Evolutionary conservation across 1,140 invertebrate genomes (phyloP).

Genomic region (Panulirus ornatus): DNA sequence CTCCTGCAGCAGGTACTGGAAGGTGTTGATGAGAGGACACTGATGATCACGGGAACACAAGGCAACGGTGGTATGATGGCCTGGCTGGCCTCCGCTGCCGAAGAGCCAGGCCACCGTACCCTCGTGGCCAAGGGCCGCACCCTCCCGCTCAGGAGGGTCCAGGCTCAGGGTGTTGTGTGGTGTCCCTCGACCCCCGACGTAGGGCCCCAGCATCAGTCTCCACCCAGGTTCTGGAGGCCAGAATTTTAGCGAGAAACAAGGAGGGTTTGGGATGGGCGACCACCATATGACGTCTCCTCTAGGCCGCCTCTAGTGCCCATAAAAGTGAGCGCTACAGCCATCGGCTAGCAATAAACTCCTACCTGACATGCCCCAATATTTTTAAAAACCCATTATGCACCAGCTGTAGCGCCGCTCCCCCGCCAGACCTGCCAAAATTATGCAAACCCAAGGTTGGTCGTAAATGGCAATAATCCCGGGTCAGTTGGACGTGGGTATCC

Average conservation of each 20-base stretch:
- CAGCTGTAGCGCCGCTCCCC: conserved; percentile 19
- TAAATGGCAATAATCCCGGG: background rate
- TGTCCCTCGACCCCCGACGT: background rate
- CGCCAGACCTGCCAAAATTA: background rate
- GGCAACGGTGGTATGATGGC: too few relatives aligned
- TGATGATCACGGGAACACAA: too few relatives aligned
- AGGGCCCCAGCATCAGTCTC: too few relatives aligned
- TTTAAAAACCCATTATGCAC: conserved; percentile 50
- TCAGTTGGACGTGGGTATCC: background rate
- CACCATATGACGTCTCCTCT: conserved; percentile 35
- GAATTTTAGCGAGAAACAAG: background rate
- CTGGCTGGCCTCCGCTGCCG: too few relatives aligned
- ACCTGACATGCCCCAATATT: conserved; percentile 58
- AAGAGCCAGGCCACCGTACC: too few relatives aligned
- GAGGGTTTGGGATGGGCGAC: background rate
- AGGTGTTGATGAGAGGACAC: too few relatives aligned
- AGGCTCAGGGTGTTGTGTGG: background rate
- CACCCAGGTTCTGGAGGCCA: background rate
- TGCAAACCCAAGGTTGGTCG: conserved; percentile 17
- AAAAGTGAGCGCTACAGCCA: conserved; percentile 41
- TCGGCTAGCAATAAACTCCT: conserved; percentile 46
- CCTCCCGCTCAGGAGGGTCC: background rate
- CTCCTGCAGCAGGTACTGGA: too few relatives aligned
- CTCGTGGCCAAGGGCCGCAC: too few relatives aligned
- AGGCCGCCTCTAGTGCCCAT: conserved; percentile 32